These are phyloP conservation scores for Lochmaea capreae DNA, from an alignment of 2,888 invertebrate genomes.

Conservation along the genomic window DNA sequence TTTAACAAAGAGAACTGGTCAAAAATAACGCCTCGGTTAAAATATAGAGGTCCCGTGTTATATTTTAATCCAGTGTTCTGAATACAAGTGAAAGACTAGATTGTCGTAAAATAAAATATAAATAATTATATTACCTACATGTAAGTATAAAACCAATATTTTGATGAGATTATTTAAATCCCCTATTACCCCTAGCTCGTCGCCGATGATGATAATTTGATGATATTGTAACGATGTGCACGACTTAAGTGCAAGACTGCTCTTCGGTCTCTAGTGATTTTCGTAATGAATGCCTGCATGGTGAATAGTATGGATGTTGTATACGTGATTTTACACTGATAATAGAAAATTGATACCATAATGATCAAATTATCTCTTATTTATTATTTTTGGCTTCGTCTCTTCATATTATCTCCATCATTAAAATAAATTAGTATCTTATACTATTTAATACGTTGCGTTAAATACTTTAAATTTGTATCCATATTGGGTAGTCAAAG, in stretches of 20 bases:
- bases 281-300: constrained; percentile 46
- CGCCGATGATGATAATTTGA: constrained; percentile 51
- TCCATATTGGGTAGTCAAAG: neutral
- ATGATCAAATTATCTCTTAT: constrained; percentile 59
- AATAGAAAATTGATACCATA: constrained; percentile 64
- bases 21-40: no score
- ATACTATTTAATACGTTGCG: neutral
- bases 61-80: no score
- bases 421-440: constrained; percentile 17
- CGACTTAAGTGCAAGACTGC: constrained; percentile 53
- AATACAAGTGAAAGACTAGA: no score
- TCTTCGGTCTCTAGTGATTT: constrained; percentile 30
- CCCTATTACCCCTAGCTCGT: neutral
- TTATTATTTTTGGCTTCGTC: constrained; percentile 31
- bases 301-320: constrained; percentile 21
- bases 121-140: no score
- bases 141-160: neutral
- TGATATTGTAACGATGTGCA: constrained; percentile 58
- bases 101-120: no score
- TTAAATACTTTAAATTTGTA: neutral
- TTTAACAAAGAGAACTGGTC: no score
- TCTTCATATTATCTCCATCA: constrained; percentile 3
- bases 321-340: constrained; percentile 64
- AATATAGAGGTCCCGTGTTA: no score
- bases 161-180: neutral